phyloP scores from a whole-genome alignment of 1,140 invertebrate species.

The Colletes latitarsis region DNA sequence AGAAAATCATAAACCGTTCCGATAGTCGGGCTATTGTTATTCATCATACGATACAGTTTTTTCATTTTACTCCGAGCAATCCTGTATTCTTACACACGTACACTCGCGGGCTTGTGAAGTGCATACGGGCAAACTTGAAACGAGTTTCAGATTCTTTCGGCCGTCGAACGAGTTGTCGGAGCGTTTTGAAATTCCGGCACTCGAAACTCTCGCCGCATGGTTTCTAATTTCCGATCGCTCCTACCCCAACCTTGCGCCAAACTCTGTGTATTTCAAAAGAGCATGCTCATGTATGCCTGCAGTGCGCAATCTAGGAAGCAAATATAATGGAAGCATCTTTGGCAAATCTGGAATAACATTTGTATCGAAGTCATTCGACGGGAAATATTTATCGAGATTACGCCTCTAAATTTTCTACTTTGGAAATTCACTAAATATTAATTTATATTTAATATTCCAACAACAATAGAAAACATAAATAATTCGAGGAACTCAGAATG shows the following conservation, averaged over 20 bases:
- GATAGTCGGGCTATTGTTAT: conserved; percentile 1
- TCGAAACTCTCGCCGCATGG: conserved; percentile 54
- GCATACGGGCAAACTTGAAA: conserved; percentile 39
- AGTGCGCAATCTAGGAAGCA: conserved; percentile 9
- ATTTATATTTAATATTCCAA: no score
- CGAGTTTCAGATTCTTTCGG: conserved; percentile 63
- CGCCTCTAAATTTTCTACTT: no score
- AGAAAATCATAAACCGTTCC: background rate
- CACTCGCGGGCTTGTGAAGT: background rate
- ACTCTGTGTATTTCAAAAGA: conserved; percentile 34
- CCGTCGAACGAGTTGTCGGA: conserved; percentile 51
- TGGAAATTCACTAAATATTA: no score
- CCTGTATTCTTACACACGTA: conserved; percentile 15
- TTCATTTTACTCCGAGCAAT: conserved; percentile 4
- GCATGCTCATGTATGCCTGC: background rate
- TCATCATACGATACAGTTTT: conserved; percentile 52
- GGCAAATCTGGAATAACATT: conserved; percentile 55
- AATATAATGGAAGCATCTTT: conserved; percentile 54
- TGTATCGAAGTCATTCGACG: conserved; percentile 47
- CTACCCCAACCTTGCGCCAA: conserved; percentile 40
- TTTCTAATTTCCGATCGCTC: conserved; percentile 71
- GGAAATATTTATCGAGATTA: conserved; percentile 1
- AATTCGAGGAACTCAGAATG: no score
- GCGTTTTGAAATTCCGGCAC: conserved; percentile 62
- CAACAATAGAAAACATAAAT: no score